Conservation (phyloP, 2,888 invertebrate species). For the Leptinotarsa haldemani region DNA sequence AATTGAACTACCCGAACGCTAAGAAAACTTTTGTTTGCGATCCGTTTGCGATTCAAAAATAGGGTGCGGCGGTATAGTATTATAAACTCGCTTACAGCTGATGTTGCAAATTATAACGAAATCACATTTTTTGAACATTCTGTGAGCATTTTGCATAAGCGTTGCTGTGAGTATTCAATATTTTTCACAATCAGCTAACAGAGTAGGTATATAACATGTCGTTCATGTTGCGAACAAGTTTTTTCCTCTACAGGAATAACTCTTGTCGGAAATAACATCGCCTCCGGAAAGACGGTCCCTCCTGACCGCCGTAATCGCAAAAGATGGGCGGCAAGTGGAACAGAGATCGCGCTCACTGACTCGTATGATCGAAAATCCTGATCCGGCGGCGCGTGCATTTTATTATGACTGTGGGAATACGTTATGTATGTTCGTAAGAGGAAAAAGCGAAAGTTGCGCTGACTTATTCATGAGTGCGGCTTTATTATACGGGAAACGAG, state of each 20-base stretch:
- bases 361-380: constrained; percentile 18
- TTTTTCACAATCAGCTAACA: no score
- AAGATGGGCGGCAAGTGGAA: constrained; percentile 12
- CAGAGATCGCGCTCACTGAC: neutral
- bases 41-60: no score
- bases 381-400: constrained; percentile 9
- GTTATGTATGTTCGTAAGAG: constrained; percentile 6
- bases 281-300: neutral
- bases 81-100: no score
- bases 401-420: constrained; percentile 16
- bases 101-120: no score
- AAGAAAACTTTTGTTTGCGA: no score
- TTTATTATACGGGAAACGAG: constrained; percentile 10
- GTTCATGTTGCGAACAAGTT: no score
- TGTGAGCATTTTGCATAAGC: no score
- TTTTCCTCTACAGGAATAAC: neutral
- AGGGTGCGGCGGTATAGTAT: no score
- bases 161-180: no score
- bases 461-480: constrained; percentile 20
- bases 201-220: no score
- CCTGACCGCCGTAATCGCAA: constrained; percentile 14
- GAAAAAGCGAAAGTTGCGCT: constrained; percentile 12
- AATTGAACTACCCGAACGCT: no score
- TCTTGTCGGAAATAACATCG: neutral
- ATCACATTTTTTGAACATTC: no score